Conservation (phyloP, 2,797 vertebrate genomes). For the Syndactyla subalaris region DNA sequence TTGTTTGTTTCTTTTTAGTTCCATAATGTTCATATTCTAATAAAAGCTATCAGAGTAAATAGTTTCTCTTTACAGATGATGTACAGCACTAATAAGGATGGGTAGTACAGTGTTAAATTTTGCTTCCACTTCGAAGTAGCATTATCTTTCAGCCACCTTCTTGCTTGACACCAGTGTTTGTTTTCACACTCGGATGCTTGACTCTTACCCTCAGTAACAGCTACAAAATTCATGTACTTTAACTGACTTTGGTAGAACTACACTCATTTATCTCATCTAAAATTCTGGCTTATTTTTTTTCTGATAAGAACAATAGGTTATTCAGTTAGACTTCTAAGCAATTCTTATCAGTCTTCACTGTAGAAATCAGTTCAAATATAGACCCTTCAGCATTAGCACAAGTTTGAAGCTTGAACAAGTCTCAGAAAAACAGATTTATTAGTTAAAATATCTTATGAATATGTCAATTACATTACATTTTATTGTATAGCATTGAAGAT, state of each 20-base stretch:
- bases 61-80: not conserved
- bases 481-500: not conserved
- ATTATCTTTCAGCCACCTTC: not conserved
- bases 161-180: not conserved
- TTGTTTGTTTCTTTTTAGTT: not conserved
- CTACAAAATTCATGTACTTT: not conserved
- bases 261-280: not conserved
- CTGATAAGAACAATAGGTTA: not conserved
- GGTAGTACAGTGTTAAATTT: not conserved
- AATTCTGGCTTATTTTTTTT: not conserved
- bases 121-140: not conserved
- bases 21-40: not conserved
- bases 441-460: not conserved
- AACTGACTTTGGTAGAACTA: not conserved
- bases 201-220: not conserved
- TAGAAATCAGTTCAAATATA: not conserved
- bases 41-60: not conserved
- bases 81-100: accelerated
- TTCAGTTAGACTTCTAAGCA: not conserved
- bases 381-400: not conserved
- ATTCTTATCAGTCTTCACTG: not conserved
- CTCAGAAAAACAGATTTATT: not conserved
- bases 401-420: not conserved
- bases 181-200: not conserved
- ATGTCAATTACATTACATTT: not conserved